Percentiles rank a stretch among this genome's conserved stretches.
Evolutionary conservation across 1,140 invertebrate species (phyloP).

Genomic region (Chelonus insularis): DNA sequence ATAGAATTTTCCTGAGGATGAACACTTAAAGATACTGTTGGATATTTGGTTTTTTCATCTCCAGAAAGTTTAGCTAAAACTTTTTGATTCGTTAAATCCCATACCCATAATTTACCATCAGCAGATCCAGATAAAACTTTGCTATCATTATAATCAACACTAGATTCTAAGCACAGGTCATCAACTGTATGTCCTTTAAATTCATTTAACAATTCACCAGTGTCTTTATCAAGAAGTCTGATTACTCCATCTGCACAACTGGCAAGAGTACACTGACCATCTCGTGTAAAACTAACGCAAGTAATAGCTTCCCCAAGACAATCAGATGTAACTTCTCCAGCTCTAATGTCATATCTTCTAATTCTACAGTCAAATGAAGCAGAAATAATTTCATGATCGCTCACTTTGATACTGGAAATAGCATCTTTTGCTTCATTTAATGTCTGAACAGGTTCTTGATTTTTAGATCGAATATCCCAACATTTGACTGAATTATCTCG

Average conservation of each 20-base stretch:
- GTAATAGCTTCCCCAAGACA: slow-evolving; percentile 81
- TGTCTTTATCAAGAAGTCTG: slow-evolving; percentile 86
- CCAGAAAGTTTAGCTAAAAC: slow-evolving; percentile 63
- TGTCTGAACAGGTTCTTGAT: slow-evolving; percentile 76
- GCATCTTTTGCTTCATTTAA: slow-evolving; percentile 92
- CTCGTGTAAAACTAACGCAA: slow-evolving; percentile 75
- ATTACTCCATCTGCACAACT: slow-evolving; percentile 82
- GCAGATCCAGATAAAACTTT: slow-evolving; percentile 86
- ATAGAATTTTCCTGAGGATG: slow-evolving; percentile 73
- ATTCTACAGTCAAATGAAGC: slow-evolving; percentile 88
- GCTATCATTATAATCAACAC: slow-evolving; percentile 78
- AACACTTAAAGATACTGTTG: slow-evolving; percentile 65
- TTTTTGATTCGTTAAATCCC: slow-evolving; percentile 81
- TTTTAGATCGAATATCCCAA: slow-evolving; percentile 82
- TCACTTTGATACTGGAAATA: slow-evolving; percentile 83
- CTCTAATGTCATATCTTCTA: slow-evolving; percentile 87
- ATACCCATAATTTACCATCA: slow-evolving; percentile 82
- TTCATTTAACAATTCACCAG: slow-evolving; percentile 78
- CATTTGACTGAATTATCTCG: slow-evolving; percentile 88
- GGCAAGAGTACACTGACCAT: slow-evolving; percentile 84
- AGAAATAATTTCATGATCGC: slow-evolving; percentile 88
- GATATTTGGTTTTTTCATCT: slow-evolving; percentile 44
- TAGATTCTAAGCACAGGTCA: slow-evolving; percentile 85
- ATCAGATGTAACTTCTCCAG: slow-evolving; percentile 81
- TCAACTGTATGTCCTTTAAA: slow-evolving; percentile 78